Percentiles rank a stretch among this genome's conserved stretches.
Evolutionary conservation across 2,888 invertebrate genomes (phyloP).

Genomic region (Drosophila subquinaria): DNA sequence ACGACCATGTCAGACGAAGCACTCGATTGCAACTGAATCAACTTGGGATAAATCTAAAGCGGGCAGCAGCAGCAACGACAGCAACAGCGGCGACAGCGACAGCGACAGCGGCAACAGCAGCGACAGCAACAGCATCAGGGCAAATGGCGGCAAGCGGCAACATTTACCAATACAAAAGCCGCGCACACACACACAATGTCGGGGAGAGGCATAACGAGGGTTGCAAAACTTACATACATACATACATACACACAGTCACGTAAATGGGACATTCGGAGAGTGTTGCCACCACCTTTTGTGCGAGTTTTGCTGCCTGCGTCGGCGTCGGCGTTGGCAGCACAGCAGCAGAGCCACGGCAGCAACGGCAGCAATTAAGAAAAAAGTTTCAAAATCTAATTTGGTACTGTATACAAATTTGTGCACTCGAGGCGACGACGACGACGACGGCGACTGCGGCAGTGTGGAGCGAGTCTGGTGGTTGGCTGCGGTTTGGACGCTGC

Average conservation of each 20-base stretch:
- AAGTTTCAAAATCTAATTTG: conserved; percentile 84
- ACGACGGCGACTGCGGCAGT: conserved; percentile 35
- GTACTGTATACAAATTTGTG: conserved; percentile 84
- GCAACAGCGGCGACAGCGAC: conserved; percentile 39
- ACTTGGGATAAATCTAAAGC: conserved; percentile 70
- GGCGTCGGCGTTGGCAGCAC: conserved; percentile 58
- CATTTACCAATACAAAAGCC: conserved; percentile 81
- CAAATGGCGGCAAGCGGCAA: conserved; percentile 79
- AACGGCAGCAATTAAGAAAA: conserved; percentile 79
- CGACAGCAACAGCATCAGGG: conserved; percentile 49
- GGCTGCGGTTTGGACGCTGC: conserved; percentile 36
- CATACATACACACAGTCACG: conserved; percentile 15
- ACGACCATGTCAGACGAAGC: conserved; percentile 84
- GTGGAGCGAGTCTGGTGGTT: conserved; percentile 56
- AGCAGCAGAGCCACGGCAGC: conserved; percentile 18
- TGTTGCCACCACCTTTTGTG: conserved; percentile 77
- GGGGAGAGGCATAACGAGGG: conserved; percentile 58
- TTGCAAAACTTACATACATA: conserved; percentile 60
- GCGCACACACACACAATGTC: conserved; percentile 28
- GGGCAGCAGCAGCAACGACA: conserved; percentile 28
- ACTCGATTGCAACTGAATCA: conserved; percentile 86
- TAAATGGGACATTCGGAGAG: conserved; percentile 59
- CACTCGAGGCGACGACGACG: conserved; percentile 62
- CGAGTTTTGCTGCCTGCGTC: conserved; percentile 52
- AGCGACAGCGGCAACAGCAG: conserved; percentile 32